Evolutionary conservation across 2,888 invertebrate genomes (phyloP).

Genomic region (Calliphora vomitoria): DNA sequence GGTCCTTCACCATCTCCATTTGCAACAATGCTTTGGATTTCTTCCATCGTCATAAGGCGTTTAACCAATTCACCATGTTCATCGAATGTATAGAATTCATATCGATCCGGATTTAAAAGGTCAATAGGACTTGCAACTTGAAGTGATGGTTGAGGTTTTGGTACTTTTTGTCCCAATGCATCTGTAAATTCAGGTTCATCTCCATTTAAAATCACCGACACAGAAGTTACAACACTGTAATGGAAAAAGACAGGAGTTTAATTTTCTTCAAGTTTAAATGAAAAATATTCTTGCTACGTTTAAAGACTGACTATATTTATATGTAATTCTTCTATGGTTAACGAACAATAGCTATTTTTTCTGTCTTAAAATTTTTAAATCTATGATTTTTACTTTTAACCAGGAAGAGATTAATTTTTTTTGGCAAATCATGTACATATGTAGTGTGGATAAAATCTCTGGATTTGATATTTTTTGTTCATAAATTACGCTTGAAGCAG

Average conservation of each 20-base stretch:
- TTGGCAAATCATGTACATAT: not conserved
- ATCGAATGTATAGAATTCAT: slow-evolving; percentile 94
- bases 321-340: not conserved
- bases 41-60: slow-evolving; percentile 92
- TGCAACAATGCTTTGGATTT: slow-evolving; percentile 94
- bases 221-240: slow-evolving; percentile 88
- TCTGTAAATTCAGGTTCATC: slow-evolving; percentile 88
- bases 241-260: slow-evolving; percentile 47
- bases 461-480: slow-evolving; percentile 13
- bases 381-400: not conserved
- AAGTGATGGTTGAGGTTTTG: slow-evolving; percentile 87
- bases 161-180: slow-evolving; percentile 88
- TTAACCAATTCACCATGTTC: slow-evolving; percentile 93
- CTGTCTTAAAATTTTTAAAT: not conserved
- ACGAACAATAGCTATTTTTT: slow-evolving; percentile 38
- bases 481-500: slow-evolving; percentile 42
- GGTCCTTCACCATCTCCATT: slow-evolving; percentile 90
- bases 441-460: not conserved
- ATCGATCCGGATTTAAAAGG: slow-evolving; percentile 92
- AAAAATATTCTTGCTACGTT: too few relatives aligned
- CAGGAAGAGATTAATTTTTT: not conserved
- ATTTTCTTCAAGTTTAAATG: not conserved
- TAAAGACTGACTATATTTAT: too few relatives aligned
- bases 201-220: slow-evolving; percentile 87
- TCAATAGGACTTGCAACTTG: slow-evolving; percentile 92